Base-by-base conservation (phyloP, 2,113 vertebrate species). In the Hippocampus abdominalis region DNA sequence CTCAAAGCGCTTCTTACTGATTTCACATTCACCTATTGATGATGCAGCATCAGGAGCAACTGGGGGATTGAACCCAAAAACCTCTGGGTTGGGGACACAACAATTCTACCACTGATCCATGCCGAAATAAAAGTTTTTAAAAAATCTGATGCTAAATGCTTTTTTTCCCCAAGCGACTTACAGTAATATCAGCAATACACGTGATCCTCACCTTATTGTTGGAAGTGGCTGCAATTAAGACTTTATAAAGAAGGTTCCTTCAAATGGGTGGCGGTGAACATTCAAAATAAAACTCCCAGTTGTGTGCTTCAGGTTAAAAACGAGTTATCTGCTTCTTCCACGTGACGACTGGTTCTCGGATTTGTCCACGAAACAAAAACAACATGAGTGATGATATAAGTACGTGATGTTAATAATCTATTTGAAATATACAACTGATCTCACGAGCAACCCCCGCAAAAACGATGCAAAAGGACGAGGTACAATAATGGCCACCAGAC, bases 201-300 rank as follows among this genome's bases (percentile, higher is more conserved):
- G n/a, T 16, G 8, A 25, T 59, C 80, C 78, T 84, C 72, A 86
- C 82, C 77, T 82, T 23, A 61, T 9, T 72, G 12, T 48, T 25
- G 2, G 59, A 59, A 68, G 70, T 11, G 12, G 36, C 2, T 59
- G 18, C 21, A 2, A 20, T 16, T 53, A 54, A n/a, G 66, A 40
- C 8, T 9, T 27, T 3, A 21, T 18, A 2, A 11, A 27, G 2
- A 10, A 3, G 1, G 20, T 21, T 6, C 21, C 8, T 54, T 23
- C 23, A 57, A 15, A 29, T 27, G 23, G 2, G 27, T 18, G 57
- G 29, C 7, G 57, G 27, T 32, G 1, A 32, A 60, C 18, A 8
- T 29, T 2, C 7, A 32, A 60, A 60, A 32, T 18, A 53, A 53
- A 21, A 53, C 51, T 16, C 5, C 56, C 4, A 27, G 12, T 2